Percentiles rank a stretch among this genome's conserved stretches.
phyloP scores from a whole-genome alignment of 1,140 invertebrate genomes.

The Drosophila hydei region DNA sequence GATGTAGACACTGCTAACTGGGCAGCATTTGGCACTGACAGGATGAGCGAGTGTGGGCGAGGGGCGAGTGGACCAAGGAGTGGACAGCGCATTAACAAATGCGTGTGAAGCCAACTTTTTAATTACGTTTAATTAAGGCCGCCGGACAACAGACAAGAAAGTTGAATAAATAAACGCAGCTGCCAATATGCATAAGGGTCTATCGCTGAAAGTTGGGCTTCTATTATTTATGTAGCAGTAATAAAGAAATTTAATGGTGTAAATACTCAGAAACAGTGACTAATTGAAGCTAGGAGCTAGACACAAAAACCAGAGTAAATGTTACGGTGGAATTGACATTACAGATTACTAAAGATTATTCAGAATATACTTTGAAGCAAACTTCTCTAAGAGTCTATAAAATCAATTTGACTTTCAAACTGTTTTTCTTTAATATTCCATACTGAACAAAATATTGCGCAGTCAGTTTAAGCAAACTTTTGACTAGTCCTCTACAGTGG shows the following conservation, averaged over 20 bases:
- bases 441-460: no score
- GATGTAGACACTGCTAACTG: conserved; percentile 53
- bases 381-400: no score
- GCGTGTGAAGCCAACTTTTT: conserved; percentile 75
- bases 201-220: conserved; percentile 48
- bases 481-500: conserved; percentile 5
- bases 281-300: no score
- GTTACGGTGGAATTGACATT: no score
- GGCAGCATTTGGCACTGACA: conserved; percentile 34
- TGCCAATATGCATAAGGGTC: conserved; percentile 49
- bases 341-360: no score
- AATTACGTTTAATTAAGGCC: conserved; percentile 78
- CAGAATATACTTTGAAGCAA: no score
- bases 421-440: no score
- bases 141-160: conserved; percentile 48
- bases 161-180: conserved; percentile 55
- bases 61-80: neutral
- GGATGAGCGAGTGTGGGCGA: neutral
- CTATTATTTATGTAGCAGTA: conserved; percentile 10
- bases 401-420: no score
- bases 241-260: neutral
- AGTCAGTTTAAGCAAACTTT: no score
- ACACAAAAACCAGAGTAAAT: no score
- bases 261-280: no score
- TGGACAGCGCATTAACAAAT: conserved; percentile 60